Evolutionary conservation across 2,797 vertebrate genomes (phyloP), one percentile per base, ranked within the genome.

Genomic region (Graptemys geographica): DNA sequence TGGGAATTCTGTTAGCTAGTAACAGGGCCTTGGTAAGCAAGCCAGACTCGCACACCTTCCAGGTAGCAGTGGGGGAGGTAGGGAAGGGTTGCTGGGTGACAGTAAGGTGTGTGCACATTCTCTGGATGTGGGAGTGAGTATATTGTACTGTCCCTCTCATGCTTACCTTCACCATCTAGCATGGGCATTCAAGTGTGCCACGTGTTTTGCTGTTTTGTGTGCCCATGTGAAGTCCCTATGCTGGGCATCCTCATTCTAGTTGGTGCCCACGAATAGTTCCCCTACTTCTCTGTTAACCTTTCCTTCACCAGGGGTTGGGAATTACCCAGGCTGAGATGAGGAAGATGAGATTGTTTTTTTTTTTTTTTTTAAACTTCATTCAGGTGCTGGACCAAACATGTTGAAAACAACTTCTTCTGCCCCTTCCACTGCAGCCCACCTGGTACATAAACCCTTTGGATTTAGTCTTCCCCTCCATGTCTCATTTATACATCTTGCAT

Each of bases 401-500:
- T 23, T 12, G 57, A 92, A 81, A 57, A 0, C 12, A 0, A 90
- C 47, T 21, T 19, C 90, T 92, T 15, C 72, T 41, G 3, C 92
- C 95, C 55, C 88, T 91, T 90, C 80, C 76, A 87, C 52, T 90
- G 59, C 87, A 92, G 65, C 53, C 89, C 94, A 49, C 6, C 52
- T 84, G 74, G 83, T 52, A 92, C 55, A 90, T 69, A 91, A 94
- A 33, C 83, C 59, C 81, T 72, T 6, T 91, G 69, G 79, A 81
- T 94, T 95, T 92, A 90, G 33, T 88, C 82, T 90, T 89, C 83
- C 59, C 56, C 95, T 88, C 89, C 52, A 6, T 11, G 11, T 96
- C 89, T 86, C 65, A 52, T 84, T 33, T 90, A 76, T 84, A 93
- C 88, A 82, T 72, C 89, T 94, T 89, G 93, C 16, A 88, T 84